phyloP scores from a whole-genome alignment of 2,888 invertebrate species.

The Aleiodes leptofemur region DNA sequence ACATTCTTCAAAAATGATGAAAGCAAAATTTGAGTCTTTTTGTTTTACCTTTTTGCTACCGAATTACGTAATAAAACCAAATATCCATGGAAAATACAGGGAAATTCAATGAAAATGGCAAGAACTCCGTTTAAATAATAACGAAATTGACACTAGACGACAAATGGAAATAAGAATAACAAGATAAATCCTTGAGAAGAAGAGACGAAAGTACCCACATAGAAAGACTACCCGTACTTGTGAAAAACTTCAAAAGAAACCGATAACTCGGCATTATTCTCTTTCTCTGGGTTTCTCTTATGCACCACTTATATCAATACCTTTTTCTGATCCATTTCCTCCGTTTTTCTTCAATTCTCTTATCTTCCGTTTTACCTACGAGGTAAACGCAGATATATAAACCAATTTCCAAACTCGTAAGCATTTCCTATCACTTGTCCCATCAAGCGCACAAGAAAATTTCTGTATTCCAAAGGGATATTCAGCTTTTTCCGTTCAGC shows the following conservation, averaged over 20 bases:
- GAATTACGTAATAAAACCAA: too few species aligned
- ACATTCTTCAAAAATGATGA: too few species aligned
- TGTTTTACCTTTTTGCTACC: too few species aligned
- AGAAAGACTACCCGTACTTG: neutral
- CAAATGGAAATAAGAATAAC: neutral
- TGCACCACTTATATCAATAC: conserved; percentile 20
- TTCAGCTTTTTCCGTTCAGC: neutral
- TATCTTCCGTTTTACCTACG: neutral
- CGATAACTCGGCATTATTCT: conserved; percentile 27
- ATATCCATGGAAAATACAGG: too few species aligned
- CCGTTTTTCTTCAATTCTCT: neutral
- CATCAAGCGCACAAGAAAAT: conserved; percentile 15
- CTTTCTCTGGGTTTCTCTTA: neutral
- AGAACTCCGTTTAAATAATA: too few species aligned
- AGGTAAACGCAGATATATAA: neutral
- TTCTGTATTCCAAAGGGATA: conserved; percentile 6
- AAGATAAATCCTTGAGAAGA: neutral
- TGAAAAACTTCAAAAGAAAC: conserved; percentile 28
- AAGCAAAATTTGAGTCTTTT: too few species aligned
- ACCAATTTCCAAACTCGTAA: conserved; percentile 25
- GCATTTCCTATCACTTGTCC: conserved; percentile 16
- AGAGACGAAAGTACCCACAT: conserved; percentile 8
- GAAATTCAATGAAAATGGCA: too few species aligned
- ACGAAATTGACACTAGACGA: too few species aligned
- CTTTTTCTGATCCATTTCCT: neutral